Conservation (phyloP, 2,797 vertebrate species). For the Fundulus diaphanus region DNA sequence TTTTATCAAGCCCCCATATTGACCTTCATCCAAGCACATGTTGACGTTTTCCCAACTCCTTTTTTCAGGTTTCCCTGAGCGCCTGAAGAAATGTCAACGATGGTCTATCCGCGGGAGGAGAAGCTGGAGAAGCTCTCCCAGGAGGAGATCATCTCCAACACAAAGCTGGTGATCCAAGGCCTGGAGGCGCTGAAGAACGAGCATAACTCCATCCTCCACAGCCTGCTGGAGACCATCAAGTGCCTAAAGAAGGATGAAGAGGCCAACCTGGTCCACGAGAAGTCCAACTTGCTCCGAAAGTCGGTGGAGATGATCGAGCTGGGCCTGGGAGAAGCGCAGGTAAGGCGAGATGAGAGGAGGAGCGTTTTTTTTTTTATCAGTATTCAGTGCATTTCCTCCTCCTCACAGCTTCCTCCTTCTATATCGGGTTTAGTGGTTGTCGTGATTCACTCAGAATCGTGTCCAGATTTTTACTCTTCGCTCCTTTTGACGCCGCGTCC, state of each 20-base stretch:
- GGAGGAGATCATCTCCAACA: constrained; percentile 99
- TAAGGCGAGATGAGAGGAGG: constrained; percentile 56
- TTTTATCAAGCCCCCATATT: too few species aligned
- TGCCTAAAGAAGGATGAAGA: constrained; percentile 99
- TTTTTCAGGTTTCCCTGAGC: constrained; percentile 75
- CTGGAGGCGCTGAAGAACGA: constrained; percentile 97
- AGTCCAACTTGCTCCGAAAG: constrained; percentile 93
- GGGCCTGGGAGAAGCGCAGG: constrained; percentile 97
- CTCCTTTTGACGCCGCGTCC: constrained; percentile 11
- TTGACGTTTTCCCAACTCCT: too few species aligned
- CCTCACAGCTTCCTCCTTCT: constrained; percentile 58
- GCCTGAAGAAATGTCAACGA: constrained; percentile 86
- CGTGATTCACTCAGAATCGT: constrained; percentile 59
- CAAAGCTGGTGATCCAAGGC: constrained; percentile 96
- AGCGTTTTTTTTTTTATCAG: too few species aligned
- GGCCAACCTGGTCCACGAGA: constrained; percentile 96
- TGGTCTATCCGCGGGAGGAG: constrained; percentile 92
- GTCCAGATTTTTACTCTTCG: not conserved
- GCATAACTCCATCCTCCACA: constrained; percentile 97
- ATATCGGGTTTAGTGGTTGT: constrained; percentile 54
- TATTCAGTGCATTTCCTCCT: constrained; percentile 12
- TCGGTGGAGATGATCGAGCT: constrained; percentile 99
- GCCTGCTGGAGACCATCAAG: constrained; percentile 96
- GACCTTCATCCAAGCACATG: too few species aligned
- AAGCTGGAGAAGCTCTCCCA: constrained; percentile 95